Conservation (phyloP, 1,140 invertebrate genomes). For the Caenorhabditis inopinata region DNA sequence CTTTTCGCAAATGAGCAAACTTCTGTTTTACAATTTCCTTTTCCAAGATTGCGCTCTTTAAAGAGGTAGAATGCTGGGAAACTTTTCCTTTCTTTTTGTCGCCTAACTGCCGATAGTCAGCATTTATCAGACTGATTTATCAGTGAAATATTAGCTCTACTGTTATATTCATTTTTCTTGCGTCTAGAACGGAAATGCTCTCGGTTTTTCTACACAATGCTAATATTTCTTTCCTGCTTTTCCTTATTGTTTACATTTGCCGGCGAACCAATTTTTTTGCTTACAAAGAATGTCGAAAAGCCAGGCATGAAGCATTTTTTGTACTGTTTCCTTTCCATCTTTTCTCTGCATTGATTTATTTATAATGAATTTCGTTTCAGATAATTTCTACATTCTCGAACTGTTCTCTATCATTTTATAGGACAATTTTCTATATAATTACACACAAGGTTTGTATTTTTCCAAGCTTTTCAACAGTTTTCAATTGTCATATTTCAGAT, state of each 20-base stretch:
- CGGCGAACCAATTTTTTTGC: background rate
- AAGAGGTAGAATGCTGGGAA: background rate
- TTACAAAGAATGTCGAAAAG: background rate
- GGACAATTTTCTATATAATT: background rate
- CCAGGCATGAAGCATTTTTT: background rate
- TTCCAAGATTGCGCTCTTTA: background rate
- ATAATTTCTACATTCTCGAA: background rate
- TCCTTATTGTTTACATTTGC: conserved; percentile 19
- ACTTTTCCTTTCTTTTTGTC: background rate
- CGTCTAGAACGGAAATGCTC: background rate
- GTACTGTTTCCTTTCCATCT: background rate
- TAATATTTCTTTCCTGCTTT: background rate
- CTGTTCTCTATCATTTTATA: background rate
- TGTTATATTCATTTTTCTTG: no score
- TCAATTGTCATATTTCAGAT: background rate
- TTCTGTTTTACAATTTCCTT: background rate
- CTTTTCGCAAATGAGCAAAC: background rate
- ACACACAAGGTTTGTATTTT: background rate
- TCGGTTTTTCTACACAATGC: no score
- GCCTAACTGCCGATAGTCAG: no score
- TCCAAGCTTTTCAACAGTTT: background rate
- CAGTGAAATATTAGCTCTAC: no score
- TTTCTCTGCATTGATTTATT: no score
- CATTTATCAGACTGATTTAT: no score
- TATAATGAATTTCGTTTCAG: no score